A percentile compares a stretch with the other conserved stretches of the same genome.
phyloP scores from a whole-genome alignment of 2,888 invertebrate genomes.

The Agonopterix alstromeriana region DNA sequence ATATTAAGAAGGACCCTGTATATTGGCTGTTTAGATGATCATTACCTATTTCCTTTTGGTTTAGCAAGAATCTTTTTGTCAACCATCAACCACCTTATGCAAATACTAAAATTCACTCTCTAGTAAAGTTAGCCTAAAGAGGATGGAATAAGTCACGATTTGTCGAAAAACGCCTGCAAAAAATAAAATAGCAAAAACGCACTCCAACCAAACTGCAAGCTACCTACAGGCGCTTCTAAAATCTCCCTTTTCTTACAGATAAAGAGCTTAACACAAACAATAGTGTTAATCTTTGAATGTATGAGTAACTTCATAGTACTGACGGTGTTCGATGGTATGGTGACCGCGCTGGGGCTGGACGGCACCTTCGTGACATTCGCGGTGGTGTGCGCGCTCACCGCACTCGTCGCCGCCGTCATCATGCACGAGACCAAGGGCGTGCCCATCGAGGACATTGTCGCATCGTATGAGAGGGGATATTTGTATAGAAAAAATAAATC shows the following conservation, averaged over 20 bases:
- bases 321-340: conserved; percentile 15
- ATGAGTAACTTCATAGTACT: conserved; percentile 25
- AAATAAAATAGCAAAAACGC: not conserved
- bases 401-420: not conserved
- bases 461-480: conserved; percentile 27
- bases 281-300: conserved; percentile 18
- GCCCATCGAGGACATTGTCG: conserved; percentile 31
- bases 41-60: no score
- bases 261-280: conserved; percentile 22
- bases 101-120: not conserved
- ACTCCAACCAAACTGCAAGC: not conserved
- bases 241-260: conserved; percentile 22
- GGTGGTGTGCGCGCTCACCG: conserved; percentile 16
- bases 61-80: no score
- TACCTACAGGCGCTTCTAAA: not conserved
- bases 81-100: no score
- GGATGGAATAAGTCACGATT: not conserved
- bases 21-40: no score
- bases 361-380: conserved; percentile 44
- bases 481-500: conserved; percentile 13
- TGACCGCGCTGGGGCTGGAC: conserved; percentile 29
- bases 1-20: no score
- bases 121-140: no score
- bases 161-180: no score
- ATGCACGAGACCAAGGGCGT: conserved; percentile 40